phyloP scores from a whole-genome alignment of 2,888 invertebrate genomes.

The Nycteola revayana region DNA sequence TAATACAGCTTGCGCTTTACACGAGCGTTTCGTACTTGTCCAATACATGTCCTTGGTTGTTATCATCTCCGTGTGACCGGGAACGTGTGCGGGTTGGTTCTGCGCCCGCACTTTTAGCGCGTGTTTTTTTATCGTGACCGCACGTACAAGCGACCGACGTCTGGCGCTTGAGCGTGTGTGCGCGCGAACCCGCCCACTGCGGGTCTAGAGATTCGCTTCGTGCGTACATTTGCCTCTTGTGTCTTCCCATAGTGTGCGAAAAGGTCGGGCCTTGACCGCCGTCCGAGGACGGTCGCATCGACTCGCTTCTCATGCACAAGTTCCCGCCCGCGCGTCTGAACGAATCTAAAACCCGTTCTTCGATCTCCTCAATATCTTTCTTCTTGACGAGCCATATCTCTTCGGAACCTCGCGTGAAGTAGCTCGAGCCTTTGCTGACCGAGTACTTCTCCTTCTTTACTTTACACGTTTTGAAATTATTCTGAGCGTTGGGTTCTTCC shows the following conservation, averaged over 20 bases:
- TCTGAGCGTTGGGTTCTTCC: slow-evolving; percentile 59
- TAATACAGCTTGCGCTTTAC: slow-evolving; percentile 30
- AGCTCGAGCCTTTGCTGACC: slow-evolving; percentile 71
- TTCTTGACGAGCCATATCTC: slow-evolving; percentile 79
- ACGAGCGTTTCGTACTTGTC: slow-evolving; percentile 79
- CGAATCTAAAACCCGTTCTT: slow-evolving; percentile 71
- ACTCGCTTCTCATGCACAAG: slow-evolving; percentile 41
- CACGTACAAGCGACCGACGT: slow-evolving; percentile 74
- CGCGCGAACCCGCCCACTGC: slow-evolving; percentile 55
- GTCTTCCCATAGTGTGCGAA: slow-evolving; percentile 56
- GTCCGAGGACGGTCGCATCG: slow-evolving; percentile 47
- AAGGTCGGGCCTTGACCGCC: slow-evolving; percentile 51
- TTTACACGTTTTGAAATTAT: slow-evolving; percentile 65
- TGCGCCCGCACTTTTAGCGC: slow-evolving; percentile 52
- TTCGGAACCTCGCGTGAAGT: slow-evolving; percentile 73
- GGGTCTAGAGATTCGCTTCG: slow-evolving; percentile 73
- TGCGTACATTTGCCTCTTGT: slow-evolving; percentile 51
- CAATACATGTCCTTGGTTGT: slow-evolving; percentile 65
- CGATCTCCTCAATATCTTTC: slow-evolving; percentile 75
- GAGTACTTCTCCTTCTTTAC: slow-evolving; percentile 67
- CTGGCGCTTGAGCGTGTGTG: slow-evolving; percentile 70
- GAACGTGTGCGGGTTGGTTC: slow-evolving; percentile 59
- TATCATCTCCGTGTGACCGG: slow-evolving; percentile 68
- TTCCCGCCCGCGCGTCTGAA: slow-evolving; percentile 64
- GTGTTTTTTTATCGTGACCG: slow-evolving; percentile 70